Percentiles rank a stretch among this genome's conserved stretches.
phyloP scores from a whole-genome alignment of 2,113 vertebrate genomes.

The Callipepla californica region DNA sequence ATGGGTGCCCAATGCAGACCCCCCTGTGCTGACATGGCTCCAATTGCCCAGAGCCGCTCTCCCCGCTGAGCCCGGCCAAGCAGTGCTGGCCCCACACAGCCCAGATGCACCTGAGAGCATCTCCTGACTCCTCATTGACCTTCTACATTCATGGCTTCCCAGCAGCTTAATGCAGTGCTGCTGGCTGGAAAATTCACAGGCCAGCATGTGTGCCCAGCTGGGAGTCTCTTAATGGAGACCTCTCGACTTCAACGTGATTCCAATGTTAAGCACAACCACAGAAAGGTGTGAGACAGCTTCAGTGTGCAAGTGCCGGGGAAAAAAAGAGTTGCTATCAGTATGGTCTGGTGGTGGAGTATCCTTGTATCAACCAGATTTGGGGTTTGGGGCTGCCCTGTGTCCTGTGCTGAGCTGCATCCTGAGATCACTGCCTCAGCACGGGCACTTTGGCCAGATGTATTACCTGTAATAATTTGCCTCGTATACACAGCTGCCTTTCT shows the following conservation, averaged over 20 bases:
- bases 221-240: not conserved
- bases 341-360: not conserved
- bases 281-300: not conserved
- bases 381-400: not conserved
- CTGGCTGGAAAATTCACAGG: not conserved
- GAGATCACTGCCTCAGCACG: not conserved
- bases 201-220: not conserved
- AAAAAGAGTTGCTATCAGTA: not conserved
- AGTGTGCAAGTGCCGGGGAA: not conserved
- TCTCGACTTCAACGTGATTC: not conserved
- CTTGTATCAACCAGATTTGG: not conserved
- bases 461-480: slow-evolving; percentile 31
- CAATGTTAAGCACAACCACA: not conserved
- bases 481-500: slow-evolving; percentile 20
- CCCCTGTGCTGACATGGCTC: not conserved
- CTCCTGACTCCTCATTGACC: not conserved
- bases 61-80: not conserved
- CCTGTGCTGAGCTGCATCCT: not conserved
- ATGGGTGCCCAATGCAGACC: not conserved
- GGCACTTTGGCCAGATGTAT: not conserved
- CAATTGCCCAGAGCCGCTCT: not conserved
- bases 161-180: not conserved
- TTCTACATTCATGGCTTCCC: not conserved
- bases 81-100: not conserved
- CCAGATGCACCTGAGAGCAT: not conserved